A percentile compares a stretch with the other conserved stretches of the same genome.
Conservation (phyloP, 2,888 invertebrate species). For the Anthrax anthrax region DNA sequence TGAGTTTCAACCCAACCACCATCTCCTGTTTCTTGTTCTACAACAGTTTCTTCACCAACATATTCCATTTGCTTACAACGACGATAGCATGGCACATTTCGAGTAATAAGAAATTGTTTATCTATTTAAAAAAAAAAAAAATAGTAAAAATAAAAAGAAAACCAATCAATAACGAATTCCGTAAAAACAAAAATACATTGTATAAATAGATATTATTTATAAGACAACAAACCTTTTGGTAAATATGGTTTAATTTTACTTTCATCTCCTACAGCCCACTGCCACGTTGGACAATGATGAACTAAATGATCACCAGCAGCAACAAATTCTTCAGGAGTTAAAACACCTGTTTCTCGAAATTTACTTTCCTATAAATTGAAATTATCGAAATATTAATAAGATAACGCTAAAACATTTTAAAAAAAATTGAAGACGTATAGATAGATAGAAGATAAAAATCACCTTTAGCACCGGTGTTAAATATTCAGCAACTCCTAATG, state of each 20-base stretch:
- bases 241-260: slow-evolving; percentile 77
- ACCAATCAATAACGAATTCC: too few species aligned
- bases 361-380: slow-evolving; percentile 85
- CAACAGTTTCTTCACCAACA: slow-evolving; percentile 64
- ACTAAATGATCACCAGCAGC: slow-evolving; percentile 97
- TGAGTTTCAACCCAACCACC: slow-evolving; percentile 99
- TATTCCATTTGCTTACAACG: slow-evolving; percentile 69
- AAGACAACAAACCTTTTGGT: slow-evolving; percentile 51
- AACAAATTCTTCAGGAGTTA: slow-evolving; percentile 99
- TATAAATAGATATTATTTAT: too few species aligned
- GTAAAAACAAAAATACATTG: too few species aligned
- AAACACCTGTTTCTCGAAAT: slow-evolving; percentile 91
- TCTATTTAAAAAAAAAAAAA: slow-evolving; percentile 33
- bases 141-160: background rate
- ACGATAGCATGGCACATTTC: slow-evolving; percentile 92
- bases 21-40: slow-evolving; percentile 71
- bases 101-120: slow-evolving; percentile 93
- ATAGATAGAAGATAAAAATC: too few species aligned
- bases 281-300: slow-evolving; percentile 99
- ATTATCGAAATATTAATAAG: background rate
- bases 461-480: slow-evolving; percentile 94
- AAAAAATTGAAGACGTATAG: too few species aligned
- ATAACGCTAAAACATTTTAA: background rate
- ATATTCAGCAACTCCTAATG: slow-evolving; percentile 89
- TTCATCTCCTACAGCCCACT: slow-evolving; percentile 88